Percentiles rank a stretch among this genome's conserved stretches.
phyloP scores from a whole-genome alignment of 35 echinoderm and acorn worm species.

The Holothuria glaberrima region DNA sequence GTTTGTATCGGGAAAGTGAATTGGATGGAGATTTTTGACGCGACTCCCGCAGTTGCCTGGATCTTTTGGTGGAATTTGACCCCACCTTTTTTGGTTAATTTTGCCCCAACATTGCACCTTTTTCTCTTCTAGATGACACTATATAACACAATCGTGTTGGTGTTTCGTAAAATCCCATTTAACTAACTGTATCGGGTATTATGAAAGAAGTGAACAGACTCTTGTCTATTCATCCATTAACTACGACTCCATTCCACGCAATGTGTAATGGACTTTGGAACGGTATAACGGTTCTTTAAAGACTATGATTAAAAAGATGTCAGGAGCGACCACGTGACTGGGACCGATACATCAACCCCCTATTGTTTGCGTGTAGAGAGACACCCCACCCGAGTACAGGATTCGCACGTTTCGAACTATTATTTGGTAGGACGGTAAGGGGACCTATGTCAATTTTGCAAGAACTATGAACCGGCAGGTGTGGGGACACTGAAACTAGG shows the following conservation, averaged over 20 bases:
- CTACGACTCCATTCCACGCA: constrained; percentile 70
- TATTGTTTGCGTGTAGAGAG: constrained; percentile 69
- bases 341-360: constrained; percentile 62
- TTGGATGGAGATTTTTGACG: too few species aligned
- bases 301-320: constrained; percentile 52
- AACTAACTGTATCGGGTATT: constrained; percentile 48
- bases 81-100: too few species aligned
- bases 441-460: constrained; percentile 61
- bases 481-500: not conserved
- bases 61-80: too few species aligned
- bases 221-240: constrained; percentile 53
- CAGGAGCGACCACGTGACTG: constrained; percentile 66
- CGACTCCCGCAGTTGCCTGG: too few species aligned
- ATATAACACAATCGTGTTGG: too few species aligned
- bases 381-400: constrained; percentile 59
- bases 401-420: constrained; percentile 67
- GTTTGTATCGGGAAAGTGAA: constrained; percentile 66
- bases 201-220: constrained; percentile 67
- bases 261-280: constrained; percentile 64
- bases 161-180: too few species aligned
- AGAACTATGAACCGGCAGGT: constrained; percentile 55
- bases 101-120: too few species aligned
- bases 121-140: too few species aligned
- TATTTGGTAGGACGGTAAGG: constrained; percentile 63
- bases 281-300: constrained; percentile 66